Evolutionary conservation across 2,888 invertebrate genomes (phyloP), one percentile per base, ranked within the genome.

Genomic region (Chrysolina oricalcia): DNA sequence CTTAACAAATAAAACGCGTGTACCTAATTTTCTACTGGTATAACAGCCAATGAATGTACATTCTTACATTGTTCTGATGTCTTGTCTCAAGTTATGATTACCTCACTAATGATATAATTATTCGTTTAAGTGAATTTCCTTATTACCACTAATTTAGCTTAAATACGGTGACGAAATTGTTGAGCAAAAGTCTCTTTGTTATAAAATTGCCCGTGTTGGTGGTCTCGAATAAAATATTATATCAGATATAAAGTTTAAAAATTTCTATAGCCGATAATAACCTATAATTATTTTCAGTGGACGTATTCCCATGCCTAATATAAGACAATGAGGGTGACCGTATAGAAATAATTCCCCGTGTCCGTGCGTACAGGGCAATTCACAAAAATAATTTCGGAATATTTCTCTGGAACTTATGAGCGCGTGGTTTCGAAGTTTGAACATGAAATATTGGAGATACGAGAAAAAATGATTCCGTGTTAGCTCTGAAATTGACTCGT

Each of bases 251-350:
- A 83, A 82, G 78, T 83, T 83, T 83, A 82, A 84, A 83, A 85
- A 83, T 83, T 81, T 83, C 81, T 78, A 82, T 83, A 82, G 83
- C 74, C 83, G 81, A 83, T 86, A 85, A 86, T 85, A 85, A 82
- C 86, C 86, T 83, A 84, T 86, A 85, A 86, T 86, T 86, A 86
- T 85, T 83, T 77, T 82, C 81, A 79, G 81, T 83, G 81, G 83
- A 85, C 83, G 84, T 83, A 84, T 87, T 86, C 87, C 85, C 87
- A 86, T 86, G 85, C 86, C 85, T 86, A 86, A 86, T 85, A 86
- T 83, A 83, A 86, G 83, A 87, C 87, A 87, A 87, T 87, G 84
- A 86, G 84, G 85, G 84, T 86, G 82, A 80, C 70, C 77, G 66
- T 77, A 73, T 53, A 72, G 65, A 77, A 73, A 71, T 67, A 67